Evolutionary conservation across 2,888 invertebrate genomes (phyloP).

Genomic region (Loripinus fragilis): DNA sequence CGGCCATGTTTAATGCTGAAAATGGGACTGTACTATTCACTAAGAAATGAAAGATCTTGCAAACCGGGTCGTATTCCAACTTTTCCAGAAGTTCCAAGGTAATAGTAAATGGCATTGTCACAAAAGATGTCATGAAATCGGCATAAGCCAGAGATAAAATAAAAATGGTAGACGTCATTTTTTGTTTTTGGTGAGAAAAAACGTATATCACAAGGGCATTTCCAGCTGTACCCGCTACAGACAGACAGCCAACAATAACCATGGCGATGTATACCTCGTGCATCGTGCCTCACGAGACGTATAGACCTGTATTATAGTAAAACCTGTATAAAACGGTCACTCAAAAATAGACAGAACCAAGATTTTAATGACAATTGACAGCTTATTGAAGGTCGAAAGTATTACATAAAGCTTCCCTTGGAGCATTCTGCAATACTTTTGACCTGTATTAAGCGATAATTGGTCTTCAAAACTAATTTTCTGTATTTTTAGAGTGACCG

Average conservation of each 20-base stretch:
- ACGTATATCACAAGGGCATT: constrained; percentile 76
- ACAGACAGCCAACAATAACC: constrained; percentile 66
- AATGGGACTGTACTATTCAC: constrained; percentile 78
- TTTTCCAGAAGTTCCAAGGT: constrained; percentile 76
- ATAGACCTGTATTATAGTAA: too few relatives aligned
- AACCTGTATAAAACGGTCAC: too few relatives aligned
- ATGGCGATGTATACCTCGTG: constrained; percentile 66
- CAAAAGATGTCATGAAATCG: constrained; percentile 77
- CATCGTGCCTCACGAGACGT: too few relatives aligned
- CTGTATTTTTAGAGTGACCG: too few relatives aligned
- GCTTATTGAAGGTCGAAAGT: too few relatives aligned
- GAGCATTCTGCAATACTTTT: too few relatives aligned
- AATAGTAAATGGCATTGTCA: constrained; percentile 79
- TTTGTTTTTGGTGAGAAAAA: constrained; percentile 71
- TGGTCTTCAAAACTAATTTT: too few relatives aligned
- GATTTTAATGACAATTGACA: too few relatives aligned
- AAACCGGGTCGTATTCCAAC: constrained; percentile 68
- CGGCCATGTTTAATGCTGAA: constrained; percentile 79
- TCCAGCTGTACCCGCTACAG: constrained; percentile 73
- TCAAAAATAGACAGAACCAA: too few relatives aligned
- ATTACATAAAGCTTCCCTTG: too few relatives aligned
- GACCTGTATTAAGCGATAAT: too few relatives aligned
- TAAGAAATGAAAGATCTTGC: constrained; percentile 78
- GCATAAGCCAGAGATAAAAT: constrained; percentile 79
- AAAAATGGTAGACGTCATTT: constrained; percentile 79